Evolutionary conservation across 2,797 vertebrate genomes (phyloP).

Genomic region (Naso thynnoides): DNA sequence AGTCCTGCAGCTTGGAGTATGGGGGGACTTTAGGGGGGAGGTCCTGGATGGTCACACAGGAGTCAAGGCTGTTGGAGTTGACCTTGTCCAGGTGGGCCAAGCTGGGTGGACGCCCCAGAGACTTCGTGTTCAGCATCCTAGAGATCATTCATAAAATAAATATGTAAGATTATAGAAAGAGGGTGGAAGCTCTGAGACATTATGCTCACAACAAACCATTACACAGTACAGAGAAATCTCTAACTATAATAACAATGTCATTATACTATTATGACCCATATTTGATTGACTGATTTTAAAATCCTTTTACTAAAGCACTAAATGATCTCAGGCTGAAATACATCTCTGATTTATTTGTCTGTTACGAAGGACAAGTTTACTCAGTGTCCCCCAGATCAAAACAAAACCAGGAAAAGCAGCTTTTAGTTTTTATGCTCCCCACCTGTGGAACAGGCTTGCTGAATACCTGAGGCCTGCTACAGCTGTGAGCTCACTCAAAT

Average conservation of each 20-base stretch:
- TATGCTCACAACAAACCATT: background rate
- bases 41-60: slow-evolving; percentile 87
- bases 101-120: slow-evolving; percentile 91
- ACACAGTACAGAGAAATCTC: background rate
- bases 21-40: slow-evolving; percentile 87
- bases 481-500: too few relatives aligned
- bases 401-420: too few relatives aligned
- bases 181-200: background rate
- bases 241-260: background rate
- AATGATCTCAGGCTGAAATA: too few relatives aligned
- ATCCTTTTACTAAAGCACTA: too few relatives aligned
- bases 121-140: slow-evolving; percentile 90
- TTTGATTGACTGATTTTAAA: too few relatives aligned
- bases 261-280: too few relatives aligned
- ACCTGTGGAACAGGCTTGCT: too few relatives aligned
- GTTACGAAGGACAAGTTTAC: too few relatives aligned
- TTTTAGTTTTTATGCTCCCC: too few relatives aligned
- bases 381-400: too few relatives aligned
- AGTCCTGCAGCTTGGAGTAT: slow-evolving; percentile 90
- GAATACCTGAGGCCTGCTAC: too few relatives aligned
- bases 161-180: slow-evolving; percentile 14
- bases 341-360: too few relatives aligned
- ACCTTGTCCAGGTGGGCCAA: slow-evolving; percentile 95
- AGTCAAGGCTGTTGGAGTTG: slow-evolving; percentile 96
- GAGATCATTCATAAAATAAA: slow-evolving; percentile 24